Percentiles rank a stretch among this genome's conserved stretches.
Conservation (phyloP, 2,888 invertebrate species). For the Diachrysia chrysitis region DNA sequence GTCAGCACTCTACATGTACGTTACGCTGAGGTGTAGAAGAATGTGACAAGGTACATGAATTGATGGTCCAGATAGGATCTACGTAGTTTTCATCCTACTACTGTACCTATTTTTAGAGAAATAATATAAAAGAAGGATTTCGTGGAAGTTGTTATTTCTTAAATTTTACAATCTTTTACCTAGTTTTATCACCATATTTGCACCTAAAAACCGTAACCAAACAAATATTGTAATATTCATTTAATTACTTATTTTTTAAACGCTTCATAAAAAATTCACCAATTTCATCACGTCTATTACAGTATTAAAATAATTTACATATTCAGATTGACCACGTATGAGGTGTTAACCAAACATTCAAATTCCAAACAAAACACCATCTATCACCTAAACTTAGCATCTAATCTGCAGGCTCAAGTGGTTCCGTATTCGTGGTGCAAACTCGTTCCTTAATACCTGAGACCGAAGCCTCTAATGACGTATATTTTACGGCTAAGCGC, state of each 20-base stretch:
- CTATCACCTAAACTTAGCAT: background rate
- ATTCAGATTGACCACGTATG: background rate
- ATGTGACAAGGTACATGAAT: conserved; percentile 1
- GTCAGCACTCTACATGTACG: background rate
- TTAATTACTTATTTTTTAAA: no score
- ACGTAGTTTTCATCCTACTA: background rate
- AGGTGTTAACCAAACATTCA: background rate
- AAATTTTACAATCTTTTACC: no score
- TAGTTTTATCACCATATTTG: no score
- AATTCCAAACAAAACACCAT: background rate
- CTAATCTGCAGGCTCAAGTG: conserved; percentile 7
- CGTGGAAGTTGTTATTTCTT: no score
- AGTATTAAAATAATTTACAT: no score
- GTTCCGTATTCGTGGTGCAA: conserved; percentile 9
- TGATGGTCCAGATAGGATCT: background rate
- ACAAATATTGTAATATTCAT: no score
- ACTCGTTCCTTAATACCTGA: conserved; percentile 14
- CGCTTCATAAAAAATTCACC: no score
- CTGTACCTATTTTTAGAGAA: background rate
- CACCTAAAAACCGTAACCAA: no score
- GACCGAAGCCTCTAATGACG: conserved; percentile 22
- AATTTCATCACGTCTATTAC: no score
- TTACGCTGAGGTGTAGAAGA: background rate
- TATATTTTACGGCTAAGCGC: conserved; percentile 29
- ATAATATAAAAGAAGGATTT: no score